These are phyloP conservation scores for Diacarnus erythraeanus DNA, from an alignment of 37 sponge, comb jelly and placozoan species.

Conservation along the genomic window DNA sequence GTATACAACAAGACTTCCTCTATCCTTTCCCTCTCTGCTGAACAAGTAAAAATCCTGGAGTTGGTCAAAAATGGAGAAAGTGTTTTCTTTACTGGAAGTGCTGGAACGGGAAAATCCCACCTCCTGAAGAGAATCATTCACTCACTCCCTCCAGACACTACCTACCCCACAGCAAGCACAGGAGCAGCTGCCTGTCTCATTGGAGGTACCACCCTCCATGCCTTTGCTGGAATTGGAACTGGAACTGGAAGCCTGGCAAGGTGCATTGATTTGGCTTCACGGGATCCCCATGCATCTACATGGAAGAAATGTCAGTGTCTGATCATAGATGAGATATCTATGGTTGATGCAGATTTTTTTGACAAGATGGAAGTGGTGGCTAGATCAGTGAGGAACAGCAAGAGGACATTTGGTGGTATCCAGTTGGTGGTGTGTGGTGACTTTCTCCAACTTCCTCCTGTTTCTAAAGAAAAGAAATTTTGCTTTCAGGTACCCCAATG, in stretches of 20 bases:
- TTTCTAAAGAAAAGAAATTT: conserved; percentile 51
- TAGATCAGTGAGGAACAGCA: conserved; percentile 51
- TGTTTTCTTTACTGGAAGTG: conserved; percentile 92
- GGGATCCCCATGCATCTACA: conserved; percentile 36
- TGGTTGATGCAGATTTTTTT: conserved; percentile 86
- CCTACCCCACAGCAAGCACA: conserved; percentile 85
- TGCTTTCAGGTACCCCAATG: conserved; percentile 78
- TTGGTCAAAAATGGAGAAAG: conserved; percentile 79
- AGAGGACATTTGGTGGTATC: conserved; percentile 87
- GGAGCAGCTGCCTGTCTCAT: conserved; percentile 88
- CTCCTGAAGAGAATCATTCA: conserved; percentile 71
- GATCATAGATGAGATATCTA: conserved; percentile 88
- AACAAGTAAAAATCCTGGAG: conserved; percentile 68
- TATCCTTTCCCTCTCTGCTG: conserved; percentile 39
- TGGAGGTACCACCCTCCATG: conserved; percentile 85
- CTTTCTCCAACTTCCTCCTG: conserved; percentile 88
- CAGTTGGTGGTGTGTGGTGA: conserved; percentile 90
- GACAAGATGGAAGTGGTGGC: conserved; percentile 88
- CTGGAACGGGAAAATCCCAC: conserved; percentile 90
- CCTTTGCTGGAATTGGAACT: conserved; percentile 89
- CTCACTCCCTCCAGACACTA: conserved; percentile 80
- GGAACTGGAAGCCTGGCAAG: conserved; percentile 60
- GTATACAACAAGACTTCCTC: conserved; percentile 13
- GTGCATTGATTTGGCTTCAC: conserved; percentile 65
- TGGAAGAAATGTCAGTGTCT: conserved; percentile 78